Evolutionary conservation across 2,888 invertebrate genomes (phyloP).

Genomic region (Monopis laevigella): DNA sequence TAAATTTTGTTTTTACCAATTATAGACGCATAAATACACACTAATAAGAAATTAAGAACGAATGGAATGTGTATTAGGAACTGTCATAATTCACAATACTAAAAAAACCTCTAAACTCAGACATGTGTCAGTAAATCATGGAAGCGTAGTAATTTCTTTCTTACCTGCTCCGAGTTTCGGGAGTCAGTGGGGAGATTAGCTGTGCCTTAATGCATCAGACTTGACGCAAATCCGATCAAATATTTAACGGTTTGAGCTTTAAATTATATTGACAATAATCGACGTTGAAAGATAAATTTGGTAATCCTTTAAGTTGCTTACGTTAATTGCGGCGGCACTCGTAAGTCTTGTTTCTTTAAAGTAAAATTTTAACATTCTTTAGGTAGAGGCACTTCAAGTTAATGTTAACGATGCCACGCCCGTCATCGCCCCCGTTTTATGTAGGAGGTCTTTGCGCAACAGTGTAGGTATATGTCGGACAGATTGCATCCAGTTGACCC

Average conservation of each 20-base stretch:
- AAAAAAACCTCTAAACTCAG: not conserved
- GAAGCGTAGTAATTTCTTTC: constrained; percentile 4
- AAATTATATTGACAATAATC: not conserved
- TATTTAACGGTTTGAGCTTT: constrained; percentile 50
- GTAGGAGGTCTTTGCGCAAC: not conserved
- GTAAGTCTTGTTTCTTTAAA: not conserved
- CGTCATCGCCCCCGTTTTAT: not conserved
- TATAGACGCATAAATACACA: no score
- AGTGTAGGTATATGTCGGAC: not conserved
- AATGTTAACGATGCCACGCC: not conserved
- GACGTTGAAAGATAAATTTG: constrained; percentile 6
- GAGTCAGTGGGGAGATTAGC: constrained; percentile 4
- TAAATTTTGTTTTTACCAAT: no score
- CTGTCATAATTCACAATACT: no score
- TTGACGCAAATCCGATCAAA: constrained; percentile 60
- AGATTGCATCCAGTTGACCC: not conserved
- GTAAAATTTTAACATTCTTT: not conserved
- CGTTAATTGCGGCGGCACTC: not conserved
- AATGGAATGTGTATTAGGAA: no score
- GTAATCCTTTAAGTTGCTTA: constrained; percentile 8
- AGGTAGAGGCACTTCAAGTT: not conserved
- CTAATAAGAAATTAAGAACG: not conserved
- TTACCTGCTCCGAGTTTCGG: constrained; percentile 9
- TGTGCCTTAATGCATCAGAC: constrained; percentile 34
- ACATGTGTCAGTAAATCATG: constrained; percentile 8